Base-by-base conservation (phyloP, 2,888 invertebrate genomes). In the Corbicula japonica region DNA sequence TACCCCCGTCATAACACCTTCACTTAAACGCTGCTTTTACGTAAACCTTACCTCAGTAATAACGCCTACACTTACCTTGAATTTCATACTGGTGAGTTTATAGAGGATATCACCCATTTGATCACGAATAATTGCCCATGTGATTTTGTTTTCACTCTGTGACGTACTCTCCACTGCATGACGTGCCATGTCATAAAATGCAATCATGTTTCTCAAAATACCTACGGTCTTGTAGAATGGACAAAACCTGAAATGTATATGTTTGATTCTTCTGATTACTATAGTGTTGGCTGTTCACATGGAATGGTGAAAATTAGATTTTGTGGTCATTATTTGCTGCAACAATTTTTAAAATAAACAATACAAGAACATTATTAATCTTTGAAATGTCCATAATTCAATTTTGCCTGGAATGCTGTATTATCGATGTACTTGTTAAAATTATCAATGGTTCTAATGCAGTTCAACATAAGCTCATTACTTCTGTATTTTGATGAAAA, bases 181-280 rank as follows among this genome's bases (percentile, higher is more conserved):
- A 82, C 98, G 96, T 41, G 99, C 96, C 97, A 99, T 96, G 94
- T 99, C 99, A 94, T 99, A 99, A 95, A 99, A 98, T 69, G 97
- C 95, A 92, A 99, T 98, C 94, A 99, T 98, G 95, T 99, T 99
- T 94, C 96, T 96, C 93, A 99, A 94, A 99, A 99, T 99, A 89
- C 98, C 99, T 77, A 98, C 98, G 21, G 99, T 99, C 95, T 99
- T 99, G 95, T 99, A 99, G 96, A 99, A 99, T 91, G 99, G 99
- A 93, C 99, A 99, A 96, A 98, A 99, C 85, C 99, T 92, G 85
- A 2, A 85, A 74, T 35, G 26, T 21, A 38, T 21, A 26, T n/a
- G n/a, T n/a, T n/a, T n/a, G n/a, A n/a, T n/a, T n/a, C 15, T 12
- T 38, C 8, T 12, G 41, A 38, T 38, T 12, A 38, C 41, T 38